phyloP scores from a whole-genome alignment of 2,113 vertebrate species.

The Nycticorax nycticorax region DNA sequence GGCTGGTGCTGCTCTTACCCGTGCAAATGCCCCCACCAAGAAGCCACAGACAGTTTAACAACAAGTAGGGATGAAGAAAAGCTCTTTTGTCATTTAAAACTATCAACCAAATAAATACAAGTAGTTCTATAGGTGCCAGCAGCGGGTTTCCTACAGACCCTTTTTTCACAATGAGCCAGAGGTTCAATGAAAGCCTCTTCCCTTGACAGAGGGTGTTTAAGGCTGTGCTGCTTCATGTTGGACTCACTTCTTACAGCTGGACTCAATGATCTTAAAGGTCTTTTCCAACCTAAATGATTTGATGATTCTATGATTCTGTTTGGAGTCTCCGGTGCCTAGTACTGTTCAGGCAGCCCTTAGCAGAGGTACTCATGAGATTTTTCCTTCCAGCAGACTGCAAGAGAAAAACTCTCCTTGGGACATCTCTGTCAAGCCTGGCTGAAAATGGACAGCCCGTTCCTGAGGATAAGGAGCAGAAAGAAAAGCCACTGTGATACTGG shows the following conservation, averaged over 20 bases:
- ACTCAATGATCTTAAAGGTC: not conserved
- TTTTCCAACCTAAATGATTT: not conserved
- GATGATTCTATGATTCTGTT: not conserved
- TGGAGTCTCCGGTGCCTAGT: not conserved
- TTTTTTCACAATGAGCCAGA: not conserved
- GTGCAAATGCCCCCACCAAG: not conserved
- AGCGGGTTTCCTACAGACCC: not conserved
- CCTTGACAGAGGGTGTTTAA: not conserved
- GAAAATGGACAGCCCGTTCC: not conserved
- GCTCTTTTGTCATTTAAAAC: not conserved
- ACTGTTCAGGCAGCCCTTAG: not conserved
- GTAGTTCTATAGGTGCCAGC: not conserved
- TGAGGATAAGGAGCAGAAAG: not conserved
- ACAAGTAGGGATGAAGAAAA: not conserved
- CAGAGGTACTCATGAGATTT: not conserved
- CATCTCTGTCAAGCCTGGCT: not conserved
- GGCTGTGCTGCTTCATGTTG: not conserved
- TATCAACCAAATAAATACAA: not conserved
- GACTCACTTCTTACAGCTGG: not conserved
- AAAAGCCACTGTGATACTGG: not conserved
- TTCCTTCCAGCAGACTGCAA: not conserved
- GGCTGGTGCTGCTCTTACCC: not conserved
- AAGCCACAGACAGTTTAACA: not conserved
- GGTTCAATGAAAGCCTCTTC: not conserved
- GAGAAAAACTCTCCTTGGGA: not conserved